These are phyloP conservation scores for Pitta sordida DNA, from an alignment of 2,113 vertebrate genomes.

Conservation along the genomic window DNA sequence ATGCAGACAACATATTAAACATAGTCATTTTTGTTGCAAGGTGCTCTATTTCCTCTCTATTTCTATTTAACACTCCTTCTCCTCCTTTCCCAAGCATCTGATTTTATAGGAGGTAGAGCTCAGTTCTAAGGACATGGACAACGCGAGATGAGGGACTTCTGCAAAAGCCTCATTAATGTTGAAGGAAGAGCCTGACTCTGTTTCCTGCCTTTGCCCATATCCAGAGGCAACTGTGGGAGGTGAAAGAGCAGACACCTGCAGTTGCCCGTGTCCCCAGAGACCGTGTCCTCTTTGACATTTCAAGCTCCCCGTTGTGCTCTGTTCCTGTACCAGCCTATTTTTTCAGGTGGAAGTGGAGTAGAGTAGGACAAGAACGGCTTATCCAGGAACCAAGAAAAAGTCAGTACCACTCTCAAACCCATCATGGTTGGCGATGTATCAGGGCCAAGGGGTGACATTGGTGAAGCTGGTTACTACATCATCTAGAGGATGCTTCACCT, in stretches of 20 bases:
- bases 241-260: background rate
- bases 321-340: background rate
- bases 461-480: background rate
- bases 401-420: background rate
- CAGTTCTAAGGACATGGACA: background rate
- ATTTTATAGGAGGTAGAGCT: background rate
- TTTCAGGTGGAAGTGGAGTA: background rate
- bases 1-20: background rate
- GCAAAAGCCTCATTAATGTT: background rate
- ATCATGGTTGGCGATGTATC: accelerated
- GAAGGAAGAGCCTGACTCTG: background rate
- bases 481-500: background rate
- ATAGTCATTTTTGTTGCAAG: background rate
- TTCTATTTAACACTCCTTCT: background rate
- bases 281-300: background rate
- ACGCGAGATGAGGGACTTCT: background rate
- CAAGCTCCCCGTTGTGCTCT: background rate
- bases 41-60: background rate
- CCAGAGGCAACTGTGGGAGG: background rate
- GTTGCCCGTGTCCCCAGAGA: accelerated
- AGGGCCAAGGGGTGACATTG: background rate
- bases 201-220: background rate
- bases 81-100: background rate
- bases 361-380: background rate
- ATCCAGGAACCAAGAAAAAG: background rate